Percentiles rank a stretch among this genome's conserved stretches.
These are phyloP conservation scores for Brevimyrus niger DNA, from an alignment of 2,113 vertebrate genomes.

Conservation along the genomic window DNA sequence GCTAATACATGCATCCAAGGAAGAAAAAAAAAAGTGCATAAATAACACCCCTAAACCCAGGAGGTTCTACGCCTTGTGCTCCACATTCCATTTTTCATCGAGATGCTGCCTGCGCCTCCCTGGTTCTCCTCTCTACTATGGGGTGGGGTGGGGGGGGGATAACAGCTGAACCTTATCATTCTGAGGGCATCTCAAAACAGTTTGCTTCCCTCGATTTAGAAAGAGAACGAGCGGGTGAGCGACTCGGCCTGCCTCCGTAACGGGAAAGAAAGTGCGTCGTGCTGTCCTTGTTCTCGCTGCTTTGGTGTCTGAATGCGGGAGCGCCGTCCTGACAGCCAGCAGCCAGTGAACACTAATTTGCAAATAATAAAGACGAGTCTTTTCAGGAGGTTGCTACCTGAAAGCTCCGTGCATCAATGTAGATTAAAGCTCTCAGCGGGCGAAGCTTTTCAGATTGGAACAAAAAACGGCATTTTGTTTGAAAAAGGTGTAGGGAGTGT, in stretches of 20 bases:
- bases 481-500: not conserved
- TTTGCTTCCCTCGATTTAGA: constrained; percentile 37
- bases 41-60: constrained; percentile 25
- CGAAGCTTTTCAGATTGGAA: not conserved
- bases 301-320: constrained; percentile 40
- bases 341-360: constrained; percentile 53
- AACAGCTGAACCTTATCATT: constrained; percentile 44
- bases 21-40: constrained; percentile 16
- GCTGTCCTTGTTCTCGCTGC: constrained; percentile 38
- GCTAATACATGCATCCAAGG: constrained; percentile 26
- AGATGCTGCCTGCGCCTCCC: constrained; percentile 41
- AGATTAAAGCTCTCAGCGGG: constrained; percentile 53
- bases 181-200: constrained; percentile 49
- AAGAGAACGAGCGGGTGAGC: constrained; percentile 35
- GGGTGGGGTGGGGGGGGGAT: constrained; percentile 16
- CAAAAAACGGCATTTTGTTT: constrained; percentile 9
- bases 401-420: constrained; percentile 44
- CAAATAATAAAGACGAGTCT: constrained; percentile 52
- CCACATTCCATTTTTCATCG: constrained; percentile 31
- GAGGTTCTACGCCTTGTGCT: not conserved
- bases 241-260: constrained; percentile 15
- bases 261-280: constrained; percentile 32
- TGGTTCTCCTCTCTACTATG: constrained; percentile 14
- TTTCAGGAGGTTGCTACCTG: constrained; percentile 48
- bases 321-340: constrained; percentile 44